Percentiles rank a stretch among this genome's conserved stretches.
These are phyloP conservation scores for Pseudomyrmex gracilis DNA, from an alignment of 1,140 invertebrate species.

Conservation along the genomic window DNA sequence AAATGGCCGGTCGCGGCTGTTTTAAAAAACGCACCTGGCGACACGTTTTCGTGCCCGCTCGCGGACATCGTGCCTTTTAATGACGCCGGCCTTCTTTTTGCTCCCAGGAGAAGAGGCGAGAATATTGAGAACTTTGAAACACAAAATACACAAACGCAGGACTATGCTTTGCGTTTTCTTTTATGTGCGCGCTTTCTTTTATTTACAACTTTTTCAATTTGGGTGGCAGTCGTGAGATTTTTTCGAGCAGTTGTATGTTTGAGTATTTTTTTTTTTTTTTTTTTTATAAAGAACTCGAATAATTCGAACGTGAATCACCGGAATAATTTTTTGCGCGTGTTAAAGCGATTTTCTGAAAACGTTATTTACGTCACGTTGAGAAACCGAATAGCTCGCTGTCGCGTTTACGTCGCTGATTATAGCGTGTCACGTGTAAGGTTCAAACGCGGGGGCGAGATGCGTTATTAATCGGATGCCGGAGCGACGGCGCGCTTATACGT, in stretches of 20 bases:
- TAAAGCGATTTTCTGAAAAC: neutral
- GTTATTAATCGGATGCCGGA: conserved; percentile 55
- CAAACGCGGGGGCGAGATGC: conserved; percentile 3
- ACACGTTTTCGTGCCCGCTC: conserved; percentile 29
- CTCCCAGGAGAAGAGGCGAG: neutral
- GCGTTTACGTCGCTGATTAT: neutral
- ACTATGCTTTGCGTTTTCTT: neutral
- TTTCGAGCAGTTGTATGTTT: too few species aligned
- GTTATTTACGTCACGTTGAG: neutral
- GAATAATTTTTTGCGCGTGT: too few species aligned
- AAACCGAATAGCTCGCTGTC: neutral
- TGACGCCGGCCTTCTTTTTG: neutral
- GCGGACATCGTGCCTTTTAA: conserved; percentile 7
- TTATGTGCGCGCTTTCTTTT: neutral
- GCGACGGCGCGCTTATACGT: conserved; percentile 18
- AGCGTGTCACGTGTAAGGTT: neutral
- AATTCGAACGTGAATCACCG: too few species aligned
- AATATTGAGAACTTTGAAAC: neutral
- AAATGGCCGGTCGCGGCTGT: conserved; percentile 35
- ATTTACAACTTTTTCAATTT: neutral
- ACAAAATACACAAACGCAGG: neutral
- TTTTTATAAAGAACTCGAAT: too few species aligned
- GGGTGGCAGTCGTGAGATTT: neutral
- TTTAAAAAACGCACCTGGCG: conserved; percentile 58
- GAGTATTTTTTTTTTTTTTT: too few species aligned